Base-by-base conservation (phyloP, 2,888 invertebrate species). In the Scaptomyza flava region DNA sequence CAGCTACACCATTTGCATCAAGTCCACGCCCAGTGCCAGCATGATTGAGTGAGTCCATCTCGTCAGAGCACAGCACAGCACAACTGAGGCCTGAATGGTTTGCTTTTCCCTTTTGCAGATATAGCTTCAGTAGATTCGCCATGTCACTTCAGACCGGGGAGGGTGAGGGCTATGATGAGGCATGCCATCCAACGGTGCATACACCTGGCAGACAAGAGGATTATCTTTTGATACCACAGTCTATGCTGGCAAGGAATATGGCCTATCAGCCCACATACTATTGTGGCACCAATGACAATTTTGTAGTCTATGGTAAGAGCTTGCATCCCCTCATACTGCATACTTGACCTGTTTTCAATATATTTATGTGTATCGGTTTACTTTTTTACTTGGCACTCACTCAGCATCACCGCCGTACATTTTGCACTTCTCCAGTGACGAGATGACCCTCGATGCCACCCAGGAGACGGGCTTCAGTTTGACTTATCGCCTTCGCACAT, bases 1-100 rank as follows among this genome's bases (percentile, higher is more conserved):
- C 63, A 92, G 92, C 1, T 95, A 95, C 78, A 94, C 94, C 0
- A 94, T 94, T 0, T 95, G 95, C 89, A 95, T 95, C 88, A 94
- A 93, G 78, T 84, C 90, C 1, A 56, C 57, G 12, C 31, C 79
- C 8, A 80, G 78, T 7, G 85, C 90, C 50, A 82, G 73, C 30
- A 87, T 85, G 73, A 89, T 91, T 41, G 85, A 90, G 91, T 91
- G 41, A 87, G 79, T 71, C 41, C 17, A 11, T 34, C 42, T 14
- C 33, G 33, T 9, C 11, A 34, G 34, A 34, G 34, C 34, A 12
- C 6, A 36, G 34, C 31, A 9, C 31, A 31, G 31, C 9, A 9
- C 31, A 31, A 23, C 8, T 11, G 17, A n/a, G 1, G 91, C 92
- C 0, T 93, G 93, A 0, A 6, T 93, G 94, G 0, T 94, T 93